Percentiles rank a stretch among this genome's conserved stretches.
These are phyloP conservation scores for Meloidogyne chitwoodi DNA, from an alignment of 1,140 invertebrate species.

Conservation along the genomic window DNA sequence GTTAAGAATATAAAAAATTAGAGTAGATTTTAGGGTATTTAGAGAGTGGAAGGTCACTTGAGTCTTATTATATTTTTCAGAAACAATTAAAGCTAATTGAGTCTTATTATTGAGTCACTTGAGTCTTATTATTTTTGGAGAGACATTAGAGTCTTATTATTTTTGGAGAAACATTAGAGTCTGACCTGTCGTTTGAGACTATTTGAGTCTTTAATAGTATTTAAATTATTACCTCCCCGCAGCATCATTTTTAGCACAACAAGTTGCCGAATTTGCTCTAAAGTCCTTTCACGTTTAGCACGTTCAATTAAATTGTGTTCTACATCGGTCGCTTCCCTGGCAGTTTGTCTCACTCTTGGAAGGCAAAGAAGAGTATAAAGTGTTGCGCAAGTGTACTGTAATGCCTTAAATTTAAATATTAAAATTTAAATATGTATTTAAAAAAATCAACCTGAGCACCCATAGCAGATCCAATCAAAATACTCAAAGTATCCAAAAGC, in stretches of 20 bases:
- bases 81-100: background rate
- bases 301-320: background rate
- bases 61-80: too few relatives aligned
- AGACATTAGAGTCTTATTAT: too few relatives aligned
- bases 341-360: background rate
- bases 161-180: background rate
- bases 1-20: background rate
- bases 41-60: too few relatives aligned
- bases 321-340: background rate
- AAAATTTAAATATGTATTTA: slow-evolving; percentile 5
- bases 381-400: slow-evolving; percentile 5
- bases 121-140: too few relatives aligned
- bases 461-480: slow-evolving; percentile 2
- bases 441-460: background rate
- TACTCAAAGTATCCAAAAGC: slow-evolving; percentile 28
- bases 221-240: slow-evolving; percentile 29
- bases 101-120: background rate
- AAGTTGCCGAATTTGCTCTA: slow-evolving; percentile 28
- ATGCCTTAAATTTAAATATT: background rate
- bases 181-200: background rate
- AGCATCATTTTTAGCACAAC: slow-evolving; percentile 26
- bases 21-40: background rate
- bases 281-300: background rate
- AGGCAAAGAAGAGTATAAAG: slow-evolving; percentile 6
- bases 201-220: background rate